A percentile compares a stretch with the other conserved stretches of the same genome.
phyloP scores from a whole-genome alignment of 2,797 vertebrate genomes.

The Labeo calbasu region DNA sequence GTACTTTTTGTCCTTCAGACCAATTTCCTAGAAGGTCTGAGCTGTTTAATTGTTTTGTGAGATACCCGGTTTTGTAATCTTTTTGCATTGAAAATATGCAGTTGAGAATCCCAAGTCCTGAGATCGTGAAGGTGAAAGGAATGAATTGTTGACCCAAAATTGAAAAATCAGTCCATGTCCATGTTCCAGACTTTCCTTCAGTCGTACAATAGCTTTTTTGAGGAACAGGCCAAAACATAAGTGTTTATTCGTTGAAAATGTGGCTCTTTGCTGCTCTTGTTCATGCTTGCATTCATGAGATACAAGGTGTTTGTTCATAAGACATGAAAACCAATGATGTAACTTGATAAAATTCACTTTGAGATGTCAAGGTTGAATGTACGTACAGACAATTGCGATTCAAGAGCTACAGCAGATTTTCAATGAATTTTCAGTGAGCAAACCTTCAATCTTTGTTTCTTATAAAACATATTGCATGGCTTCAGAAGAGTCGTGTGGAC shows the following conservation, averaged over 20 bases:
- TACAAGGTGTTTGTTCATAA: background rate
- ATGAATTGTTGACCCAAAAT: background rate
- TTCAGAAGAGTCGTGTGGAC: background rate
- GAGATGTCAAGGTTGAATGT: background rate
- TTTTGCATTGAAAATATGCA: background rate
- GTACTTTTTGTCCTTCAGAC: background rate
- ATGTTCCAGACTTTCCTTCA: background rate
- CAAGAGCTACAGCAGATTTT: background rate
- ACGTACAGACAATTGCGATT: background rate
- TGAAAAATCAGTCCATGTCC: background rate
- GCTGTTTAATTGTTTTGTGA: background rate
- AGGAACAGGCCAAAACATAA: background rate
- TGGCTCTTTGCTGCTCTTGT: background rate
- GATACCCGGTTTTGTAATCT: background rate
- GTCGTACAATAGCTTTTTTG: background rate
- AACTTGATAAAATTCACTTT: background rate
- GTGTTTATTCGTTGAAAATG: background rate
- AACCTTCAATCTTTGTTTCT: background rate
- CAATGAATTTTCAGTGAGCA: background rate
- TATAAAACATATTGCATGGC: background rate
- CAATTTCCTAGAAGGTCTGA: background rate
- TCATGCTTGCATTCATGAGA: background rate
- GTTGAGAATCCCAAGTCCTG: background rate
- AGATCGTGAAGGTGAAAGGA: background rate
- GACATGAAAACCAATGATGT: background rate